phyloP scores from a whole-genome alignment of 53 echinoderm and acorn worm genomes.

The Mesocentrotus franciscanus region DNA sequence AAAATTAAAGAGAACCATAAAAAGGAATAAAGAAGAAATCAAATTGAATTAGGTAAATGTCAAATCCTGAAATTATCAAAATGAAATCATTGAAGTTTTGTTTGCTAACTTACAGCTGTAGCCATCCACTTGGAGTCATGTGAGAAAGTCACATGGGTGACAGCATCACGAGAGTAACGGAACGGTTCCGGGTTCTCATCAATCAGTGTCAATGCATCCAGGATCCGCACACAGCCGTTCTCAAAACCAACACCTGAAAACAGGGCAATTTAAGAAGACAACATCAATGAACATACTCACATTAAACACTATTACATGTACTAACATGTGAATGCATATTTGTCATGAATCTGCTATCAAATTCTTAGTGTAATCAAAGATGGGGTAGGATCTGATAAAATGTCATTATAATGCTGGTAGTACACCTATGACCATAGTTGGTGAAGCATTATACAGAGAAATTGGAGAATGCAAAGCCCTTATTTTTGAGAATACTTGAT shows the following conservation, averaged over 20 bases:
- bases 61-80: neutral
- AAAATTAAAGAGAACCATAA: no score
- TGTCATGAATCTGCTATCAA: no score
- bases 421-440: no score
- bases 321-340: no score
- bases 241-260: conserved; percentile 94
- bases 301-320: neutral
- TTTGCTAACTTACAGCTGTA: conserved; percentile 78
- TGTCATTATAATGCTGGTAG: no score
- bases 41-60: no score
- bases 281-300: neutral
- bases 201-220: conserved; percentile 87
- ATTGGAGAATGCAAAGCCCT: no score
- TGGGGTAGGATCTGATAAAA: no score
- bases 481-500: no score
- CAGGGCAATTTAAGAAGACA: neutral
- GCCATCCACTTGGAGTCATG: conserved; percentile 99
- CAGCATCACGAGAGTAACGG: conserved; percentile 92
- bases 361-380: no score
- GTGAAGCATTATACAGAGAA: no score
- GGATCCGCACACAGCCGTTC: conserved; percentile 92
- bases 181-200: conserved; percentile 92
- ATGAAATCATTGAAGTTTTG: neutral
- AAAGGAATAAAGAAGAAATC: no score
- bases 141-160: conserved; percentile 93